These are phyloP conservation scores for Metopolophium dirhodum DNA, from an alignment of 1,140 invertebrate species.

Conservation along the genomic window DNA sequence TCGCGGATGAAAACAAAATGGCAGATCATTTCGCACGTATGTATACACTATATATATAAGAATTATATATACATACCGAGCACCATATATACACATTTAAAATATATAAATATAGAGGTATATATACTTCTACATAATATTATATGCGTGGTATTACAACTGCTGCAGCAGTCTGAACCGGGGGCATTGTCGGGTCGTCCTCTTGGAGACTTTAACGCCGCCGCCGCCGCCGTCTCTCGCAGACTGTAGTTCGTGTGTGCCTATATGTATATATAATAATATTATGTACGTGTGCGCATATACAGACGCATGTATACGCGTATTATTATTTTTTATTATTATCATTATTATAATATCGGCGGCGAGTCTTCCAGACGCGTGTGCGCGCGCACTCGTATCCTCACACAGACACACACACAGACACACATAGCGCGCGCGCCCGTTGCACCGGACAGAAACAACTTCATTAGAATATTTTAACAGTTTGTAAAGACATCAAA, in stretches of 20 bases:
- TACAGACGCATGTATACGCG: neutral
- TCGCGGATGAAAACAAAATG: slow-evolving; percentile 19
- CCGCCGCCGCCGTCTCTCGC: no score
- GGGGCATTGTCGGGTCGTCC: neutral
- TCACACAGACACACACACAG: neutral
- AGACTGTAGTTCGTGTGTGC: neutral
- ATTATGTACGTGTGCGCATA: neutral
- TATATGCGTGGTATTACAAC: neutral
- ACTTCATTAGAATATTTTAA: slow-evolving; percentile 57
- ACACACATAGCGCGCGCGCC: neutral
- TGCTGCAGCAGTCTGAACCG: neutral
- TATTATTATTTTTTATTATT: slow-evolving; percentile 20
- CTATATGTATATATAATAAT: slow-evolving; percentile 51
- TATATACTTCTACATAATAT: neutral
- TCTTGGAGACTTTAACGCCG: slow-evolving; percentile 24
- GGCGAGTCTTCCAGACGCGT: neutral
- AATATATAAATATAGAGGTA: neutral
- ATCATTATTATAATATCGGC: slow-evolving; percentile 3
- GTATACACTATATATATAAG: neutral
- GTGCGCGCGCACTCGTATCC: neutral
- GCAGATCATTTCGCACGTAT: neutral
- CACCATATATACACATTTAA: neutral
- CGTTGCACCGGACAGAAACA: slow-evolving; percentile 47
- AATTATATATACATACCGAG: neutral
- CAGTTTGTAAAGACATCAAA: slow-evolving; percentile 57